Evolutionary conservation across 2,888 invertebrate genomes (phyloP), one percentile per base, ranked within the genome.

Genomic region (Podotricha telesiphe): DNA sequence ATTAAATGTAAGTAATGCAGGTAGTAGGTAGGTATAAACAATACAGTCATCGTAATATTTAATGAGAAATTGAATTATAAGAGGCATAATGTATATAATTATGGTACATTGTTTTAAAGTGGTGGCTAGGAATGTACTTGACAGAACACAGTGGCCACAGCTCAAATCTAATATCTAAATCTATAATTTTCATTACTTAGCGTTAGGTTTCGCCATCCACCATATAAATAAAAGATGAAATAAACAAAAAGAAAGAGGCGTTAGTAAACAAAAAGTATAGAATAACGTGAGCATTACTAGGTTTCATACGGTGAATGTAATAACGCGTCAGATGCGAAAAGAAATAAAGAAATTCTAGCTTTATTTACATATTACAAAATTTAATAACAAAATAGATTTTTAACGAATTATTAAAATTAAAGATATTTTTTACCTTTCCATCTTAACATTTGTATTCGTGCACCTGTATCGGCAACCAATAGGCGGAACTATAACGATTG

Each of bases 401-500:
- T 8, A 34, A 3, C 11, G 17, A 55, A 17, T 17, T 8, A 8
- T 28, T 42, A 1, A 11, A 50, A 22, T 6, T 4, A 51, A n/a
- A 53, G 1, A 28, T 8, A 53, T 8, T 53, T 34, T 42, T 7
- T 42, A 42, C 13, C 37, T 11, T 1, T 53, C n/a, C 7, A 34
- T 53, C 8, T n/a, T 53, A 34, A 28, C n/a, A 34, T 10, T 10
- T 47, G 10, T 11, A 20, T 7, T 53, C 72, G 22, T 67, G 69
- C 65, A 70, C 65, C 62, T 76, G 73, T 81, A 85, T 86, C 83
- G 81, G 84, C 84, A 82, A 76, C 74, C 85, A 80, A 85, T 83
- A 83, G 82, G 79, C 87, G 86, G 86, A 87, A 87, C 85, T 82
- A 86, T 86, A 87, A 77, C 71, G 77, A n/a, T 76, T 78, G 76